Evolutionary conservation across 2,113 vertebrate genomes (phyloP).

Genomic region (Grus americana): DNA sequence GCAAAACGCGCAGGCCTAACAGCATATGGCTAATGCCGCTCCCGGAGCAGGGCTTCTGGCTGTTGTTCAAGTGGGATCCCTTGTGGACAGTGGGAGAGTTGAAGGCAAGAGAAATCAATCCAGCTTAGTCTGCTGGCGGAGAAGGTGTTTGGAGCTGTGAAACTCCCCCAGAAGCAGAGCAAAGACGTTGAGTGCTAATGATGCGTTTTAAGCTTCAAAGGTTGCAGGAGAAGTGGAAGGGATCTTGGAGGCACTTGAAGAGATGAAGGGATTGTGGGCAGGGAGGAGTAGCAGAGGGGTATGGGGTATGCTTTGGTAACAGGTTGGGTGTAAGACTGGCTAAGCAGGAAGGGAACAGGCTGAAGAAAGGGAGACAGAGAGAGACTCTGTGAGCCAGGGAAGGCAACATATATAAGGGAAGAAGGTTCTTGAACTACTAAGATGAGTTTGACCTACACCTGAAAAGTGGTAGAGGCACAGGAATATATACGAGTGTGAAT

Average conservation of each 20-base stretch:
- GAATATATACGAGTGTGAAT: not conserved
- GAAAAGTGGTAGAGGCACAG: not conserved
- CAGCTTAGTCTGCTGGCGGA: not conserved
- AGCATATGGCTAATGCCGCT: not conserved
- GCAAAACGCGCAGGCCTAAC: not conserved
- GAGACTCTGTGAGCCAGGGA: accelerated
- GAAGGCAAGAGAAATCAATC: not conserved
- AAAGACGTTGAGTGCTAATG: not conserved
- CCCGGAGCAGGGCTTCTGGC: not conserved
- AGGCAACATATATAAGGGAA: accelerated
- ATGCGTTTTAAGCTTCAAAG: not conserved
- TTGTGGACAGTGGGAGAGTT: not conserved
- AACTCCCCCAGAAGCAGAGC: not conserved
- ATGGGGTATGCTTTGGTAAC: not conserved
- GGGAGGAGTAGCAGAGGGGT: not conserved
- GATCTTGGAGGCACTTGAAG: not conserved
- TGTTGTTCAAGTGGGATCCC: not conserved
- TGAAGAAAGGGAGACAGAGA: not conserved
- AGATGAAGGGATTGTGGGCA: not conserved
- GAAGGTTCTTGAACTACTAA: not conserved
- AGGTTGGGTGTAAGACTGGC: not conserved
- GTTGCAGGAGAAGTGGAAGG: not conserved
- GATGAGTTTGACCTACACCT: not conserved
- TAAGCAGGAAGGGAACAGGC: not conserved
- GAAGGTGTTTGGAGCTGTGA: not conserved